Evolutionary conservation across 2,113 vertebrate species (phyloP).

Genomic region (Prolemur simus): DNA sequence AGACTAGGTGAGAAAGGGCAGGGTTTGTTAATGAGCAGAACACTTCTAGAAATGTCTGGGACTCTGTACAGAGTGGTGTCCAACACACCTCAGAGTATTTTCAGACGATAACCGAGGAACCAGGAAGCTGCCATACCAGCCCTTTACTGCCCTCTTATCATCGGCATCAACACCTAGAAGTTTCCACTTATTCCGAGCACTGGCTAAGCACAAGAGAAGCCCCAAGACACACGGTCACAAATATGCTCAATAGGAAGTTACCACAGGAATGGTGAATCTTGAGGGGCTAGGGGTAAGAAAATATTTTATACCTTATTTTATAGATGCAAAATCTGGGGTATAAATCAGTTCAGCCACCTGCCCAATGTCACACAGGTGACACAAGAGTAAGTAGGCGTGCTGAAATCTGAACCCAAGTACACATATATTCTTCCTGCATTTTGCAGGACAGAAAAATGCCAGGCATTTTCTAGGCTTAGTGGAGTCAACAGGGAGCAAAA

Average conservation of each 20-base stretch:
- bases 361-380: neutral
- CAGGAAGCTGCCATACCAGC: neutral
- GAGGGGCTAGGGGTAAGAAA: neutral
- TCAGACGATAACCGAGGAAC: neutral
- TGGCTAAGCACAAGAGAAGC: neutral
- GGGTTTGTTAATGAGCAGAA: neutral
- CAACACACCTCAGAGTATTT: neutral
- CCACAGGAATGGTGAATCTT: neutral
- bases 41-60: neutral
- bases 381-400: neutral
- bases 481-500: neutral
- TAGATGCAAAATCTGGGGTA: neutral
- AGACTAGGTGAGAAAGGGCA: neutral
- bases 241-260: neutral
- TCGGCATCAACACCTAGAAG: neutral
- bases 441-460: neutral
- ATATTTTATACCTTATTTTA: too few relatives aligned
- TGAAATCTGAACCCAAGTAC: neutral
- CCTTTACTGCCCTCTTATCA: fast-evolving
- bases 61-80: neutral
- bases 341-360: neutral
- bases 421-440: too few relatives aligned
- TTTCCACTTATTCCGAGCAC: neutral
- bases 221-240: neutral
- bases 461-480: neutral